A percentile compares a stretch with the other conserved stretches of the same genome.
Conservation (phyloP, 37 sponge, comb jelly and placozoan genomes). For the Chondrosia reniformis region DNA sequence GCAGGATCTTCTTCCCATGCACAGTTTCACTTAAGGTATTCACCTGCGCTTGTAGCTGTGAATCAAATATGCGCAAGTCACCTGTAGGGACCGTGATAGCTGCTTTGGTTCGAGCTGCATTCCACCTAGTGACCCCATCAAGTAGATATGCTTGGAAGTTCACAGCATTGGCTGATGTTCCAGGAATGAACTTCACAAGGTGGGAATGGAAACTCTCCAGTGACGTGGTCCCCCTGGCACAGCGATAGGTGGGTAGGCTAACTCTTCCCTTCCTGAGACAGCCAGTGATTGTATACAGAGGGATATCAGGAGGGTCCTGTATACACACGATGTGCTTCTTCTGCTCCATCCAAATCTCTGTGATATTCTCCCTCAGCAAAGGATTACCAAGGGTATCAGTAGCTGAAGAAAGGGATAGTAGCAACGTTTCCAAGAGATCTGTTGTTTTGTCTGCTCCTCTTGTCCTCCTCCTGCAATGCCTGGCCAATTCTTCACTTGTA, state of each 20-base stretch:
- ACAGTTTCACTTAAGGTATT: conserved; percentile 11
- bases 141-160: conserved; percentile 34
- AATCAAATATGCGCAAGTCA: not conserved
- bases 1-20: conserved; percentile 2
- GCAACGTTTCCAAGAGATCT: not conserved
- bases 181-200: conserved; percentile 33
- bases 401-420: conserved; percentile 28
- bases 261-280: conserved; percentile 14
- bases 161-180: too few species aligned
- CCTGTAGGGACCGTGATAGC: not conserved
- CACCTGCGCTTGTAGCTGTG: not conserved
- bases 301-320: conserved; percentile 29
- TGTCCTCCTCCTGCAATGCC: conserved; percentile 35
- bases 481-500: conserved; percentile 24
- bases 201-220: conserved; percentile 35
- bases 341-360: conserved; percentile 27
- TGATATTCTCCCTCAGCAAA: conserved; percentile 27
- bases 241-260: conserved; percentile 11
- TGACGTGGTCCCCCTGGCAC: conserved; percentile 32
- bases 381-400: conserved; percentile 34
- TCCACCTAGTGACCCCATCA: conserved; percentile 39
- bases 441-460: conserved; percentile 3
- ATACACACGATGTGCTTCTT: conserved; percentile 39
- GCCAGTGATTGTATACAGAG: not conserved
- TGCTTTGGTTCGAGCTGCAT: conserved; percentile 8